Evolutionary conservation across 2,113 vertebrate genomes (phyloP).

Genomic region (Daboia siamensis): DNA sequence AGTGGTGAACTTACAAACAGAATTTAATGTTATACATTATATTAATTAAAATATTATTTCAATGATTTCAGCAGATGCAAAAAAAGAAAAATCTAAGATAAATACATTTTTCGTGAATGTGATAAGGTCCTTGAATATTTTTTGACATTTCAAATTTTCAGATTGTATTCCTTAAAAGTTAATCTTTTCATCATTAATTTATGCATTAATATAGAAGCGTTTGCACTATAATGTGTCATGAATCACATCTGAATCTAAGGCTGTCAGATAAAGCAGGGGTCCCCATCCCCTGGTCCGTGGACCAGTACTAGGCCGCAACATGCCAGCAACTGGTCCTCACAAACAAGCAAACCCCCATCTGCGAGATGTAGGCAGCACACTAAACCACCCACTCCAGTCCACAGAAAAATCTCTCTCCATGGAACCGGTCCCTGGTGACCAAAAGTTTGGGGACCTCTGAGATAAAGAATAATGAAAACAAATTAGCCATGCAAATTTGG

Average conservation of each 20-base stretch:
- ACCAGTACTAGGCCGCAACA: too few relatives aligned
- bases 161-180: not conserved
- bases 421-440: too few relatives aligned
- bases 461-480: not conserved
- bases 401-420: too few relatives aligned
- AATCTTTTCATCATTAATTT: not conserved
- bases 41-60: conserved; percentile 58
- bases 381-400: too few relatives aligned
- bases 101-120: conserved; percentile 34
- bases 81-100: conserved; percentile 61
- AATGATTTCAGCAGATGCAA: conserved; percentile 55
- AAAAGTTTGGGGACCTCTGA: too few relatives aligned
- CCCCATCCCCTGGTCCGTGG: too few relatives aligned
- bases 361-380: too few relatives aligned
- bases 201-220: not conserved
- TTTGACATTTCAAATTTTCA: conserved; percentile 54
- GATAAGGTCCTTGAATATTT: conserved; percentile 42
- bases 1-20: conserved; percentile 26
- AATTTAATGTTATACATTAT: conserved; percentile 36
- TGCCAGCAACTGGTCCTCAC: too few relatives aligned
- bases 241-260: not conserved
- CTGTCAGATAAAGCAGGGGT: not conserved
- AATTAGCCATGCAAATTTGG: not conserved
- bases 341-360: too few relatives aligned
- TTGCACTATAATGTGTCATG: not conserved